Conservation (phyloP, 1,140 invertebrate genomes). For the Heliconius eleuchia region DNA sequence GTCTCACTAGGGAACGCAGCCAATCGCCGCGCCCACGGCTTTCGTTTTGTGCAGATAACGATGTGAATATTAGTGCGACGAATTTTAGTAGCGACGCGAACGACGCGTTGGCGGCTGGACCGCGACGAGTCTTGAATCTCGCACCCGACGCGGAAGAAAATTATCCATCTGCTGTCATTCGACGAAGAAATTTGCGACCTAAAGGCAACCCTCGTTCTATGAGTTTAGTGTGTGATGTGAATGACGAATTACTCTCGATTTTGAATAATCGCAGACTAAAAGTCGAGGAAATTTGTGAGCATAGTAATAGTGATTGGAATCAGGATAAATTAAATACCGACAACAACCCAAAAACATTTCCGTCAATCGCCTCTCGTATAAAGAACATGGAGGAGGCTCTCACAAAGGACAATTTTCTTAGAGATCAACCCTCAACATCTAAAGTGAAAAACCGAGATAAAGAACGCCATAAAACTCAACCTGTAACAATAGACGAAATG, state of each 20-base stretch:
- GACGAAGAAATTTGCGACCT: conserved; percentile 75
- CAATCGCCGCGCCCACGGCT: conserved; percentile 81
- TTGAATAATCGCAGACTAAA: conserved; percentile 72
- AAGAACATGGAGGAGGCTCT: conserved; percentile 78
- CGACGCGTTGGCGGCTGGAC: conserved; percentile 71
- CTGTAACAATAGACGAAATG: conserved; percentile 85
- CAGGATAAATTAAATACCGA: conserved; percentile 44
- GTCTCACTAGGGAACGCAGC: conserved; percentile 81
- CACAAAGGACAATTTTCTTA: conserved; percentile 61
- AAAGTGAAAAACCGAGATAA: conserved; percentile 77
- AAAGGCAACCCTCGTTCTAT: conserved; percentile 73
- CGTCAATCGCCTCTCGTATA: conserved; percentile 78
- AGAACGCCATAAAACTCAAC: conserved; percentile 85
- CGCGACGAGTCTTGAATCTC: conserved; percentile 68
- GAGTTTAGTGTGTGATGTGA: conserved; percentile 75
- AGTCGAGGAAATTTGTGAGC: conserved; percentile 75
- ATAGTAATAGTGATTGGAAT: conserved; percentile 56
- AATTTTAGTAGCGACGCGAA: conserved; percentile 71
- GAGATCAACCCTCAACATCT: conserved; percentile 61
- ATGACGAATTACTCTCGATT: conserved; percentile 76
- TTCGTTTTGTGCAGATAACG: conserved; percentile 81
- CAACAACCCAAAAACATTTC: conserved; percentile 62
- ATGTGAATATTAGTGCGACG: conserved; percentile 67
- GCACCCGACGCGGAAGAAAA: conserved; percentile 60
- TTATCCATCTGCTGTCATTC: conserved; percentile 72